These are phyloP conservation scores for Tupaia tana DNA, from an alignment of 2,113 vertebrate species.

Conservation along the genomic window DNA sequence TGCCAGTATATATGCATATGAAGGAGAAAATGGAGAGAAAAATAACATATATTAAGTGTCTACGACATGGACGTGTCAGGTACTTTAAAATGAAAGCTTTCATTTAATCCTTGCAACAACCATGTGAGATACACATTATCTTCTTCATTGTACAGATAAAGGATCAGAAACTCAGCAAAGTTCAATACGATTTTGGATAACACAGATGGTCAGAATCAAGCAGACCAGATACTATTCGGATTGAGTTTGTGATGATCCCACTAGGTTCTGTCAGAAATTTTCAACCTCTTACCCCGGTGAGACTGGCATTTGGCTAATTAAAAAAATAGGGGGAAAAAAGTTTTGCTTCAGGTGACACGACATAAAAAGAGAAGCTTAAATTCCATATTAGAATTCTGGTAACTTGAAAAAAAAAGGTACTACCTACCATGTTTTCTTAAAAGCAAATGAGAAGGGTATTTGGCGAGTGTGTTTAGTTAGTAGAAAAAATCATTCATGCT, in stretches of 20 bases:
- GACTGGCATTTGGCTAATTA: background rate
- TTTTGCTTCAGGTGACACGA: background rate
- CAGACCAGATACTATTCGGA: background rate
- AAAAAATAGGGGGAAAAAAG: conserved; percentile 24
- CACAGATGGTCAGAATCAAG: background rate
- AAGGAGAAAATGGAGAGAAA: conserved; percentile 55
- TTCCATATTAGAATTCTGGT: background rate
- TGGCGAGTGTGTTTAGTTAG: conserved; percentile 18
- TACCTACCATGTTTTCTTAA: conserved; percentile 7
- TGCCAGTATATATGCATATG: conserved; percentile 47
- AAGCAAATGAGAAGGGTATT: background rate
- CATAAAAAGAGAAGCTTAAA: background rate
- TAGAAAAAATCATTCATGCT: background rate
- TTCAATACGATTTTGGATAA: background rate
- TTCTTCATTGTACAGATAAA: conserved; percentile 28
- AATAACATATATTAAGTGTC: conserved; percentile 40
- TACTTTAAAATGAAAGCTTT: conserved; percentile 70
- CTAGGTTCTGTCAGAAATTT: background rate
- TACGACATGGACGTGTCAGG: conserved; percentile 17
- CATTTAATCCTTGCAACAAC: conserved; percentile 50
- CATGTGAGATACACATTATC: background rate
- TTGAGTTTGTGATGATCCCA: background rate
- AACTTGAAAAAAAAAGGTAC: conserved; percentile 28
- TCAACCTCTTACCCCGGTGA: background rate
- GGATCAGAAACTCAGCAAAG: conserved; percentile 3